A percentile compares a stretch with the other conserved stretches of the same genome.
Evolutionary conservation across 1,140 invertebrate species (phyloP).

Genomic region (Harlomillsia oculata): DNA sequence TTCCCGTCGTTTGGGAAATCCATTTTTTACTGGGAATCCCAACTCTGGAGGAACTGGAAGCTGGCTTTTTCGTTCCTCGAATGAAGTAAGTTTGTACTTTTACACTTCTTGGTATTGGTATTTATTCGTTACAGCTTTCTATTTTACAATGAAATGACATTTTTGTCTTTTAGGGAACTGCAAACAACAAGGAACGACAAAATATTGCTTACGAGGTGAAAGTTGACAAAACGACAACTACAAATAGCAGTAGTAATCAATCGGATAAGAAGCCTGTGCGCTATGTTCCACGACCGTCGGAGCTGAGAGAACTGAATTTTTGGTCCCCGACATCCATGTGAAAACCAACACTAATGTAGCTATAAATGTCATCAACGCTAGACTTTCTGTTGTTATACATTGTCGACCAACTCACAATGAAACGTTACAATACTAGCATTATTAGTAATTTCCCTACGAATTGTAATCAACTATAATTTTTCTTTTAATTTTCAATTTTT

Average conservation of each 20-base stretch:
- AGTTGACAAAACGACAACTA: conserved; percentile 11
- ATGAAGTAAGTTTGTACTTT: conserved; percentile 7
- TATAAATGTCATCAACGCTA: too few relatives aligned
- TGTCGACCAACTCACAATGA: too few relatives aligned
- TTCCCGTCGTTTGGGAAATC: conserved; percentile 20
- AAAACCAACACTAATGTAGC: too few relatives aligned
- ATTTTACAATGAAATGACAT: neutral
- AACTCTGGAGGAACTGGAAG: neutral
- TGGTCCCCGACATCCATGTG: conserved; percentile 74
- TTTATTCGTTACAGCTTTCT: neutral
- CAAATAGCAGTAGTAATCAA: too few relatives aligned
- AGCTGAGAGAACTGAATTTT: conserved; percentile 70
- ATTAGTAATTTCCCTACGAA: too few relatives aligned
- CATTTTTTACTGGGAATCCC: conserved; percentile 24
- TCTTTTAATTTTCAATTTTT: too few relatives aligned
- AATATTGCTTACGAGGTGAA: conserved; percentile 28
- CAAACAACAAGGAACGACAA: neutral
- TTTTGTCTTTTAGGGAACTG: neutral
- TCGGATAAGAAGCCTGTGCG: conserved; percentile 19
- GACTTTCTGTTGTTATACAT: too few relatives aligned
- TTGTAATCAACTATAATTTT: too few relatives aligned
- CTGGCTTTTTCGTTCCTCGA: conserved; percentile 26
- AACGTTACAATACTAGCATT: too few relatives aligned
- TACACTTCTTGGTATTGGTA: neutral
- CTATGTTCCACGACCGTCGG: conserved; percentile 46